Base-by-base conservation (phyloP, 2,113 vertebrate species). In the Erythrocercus mccallii region DNA sequence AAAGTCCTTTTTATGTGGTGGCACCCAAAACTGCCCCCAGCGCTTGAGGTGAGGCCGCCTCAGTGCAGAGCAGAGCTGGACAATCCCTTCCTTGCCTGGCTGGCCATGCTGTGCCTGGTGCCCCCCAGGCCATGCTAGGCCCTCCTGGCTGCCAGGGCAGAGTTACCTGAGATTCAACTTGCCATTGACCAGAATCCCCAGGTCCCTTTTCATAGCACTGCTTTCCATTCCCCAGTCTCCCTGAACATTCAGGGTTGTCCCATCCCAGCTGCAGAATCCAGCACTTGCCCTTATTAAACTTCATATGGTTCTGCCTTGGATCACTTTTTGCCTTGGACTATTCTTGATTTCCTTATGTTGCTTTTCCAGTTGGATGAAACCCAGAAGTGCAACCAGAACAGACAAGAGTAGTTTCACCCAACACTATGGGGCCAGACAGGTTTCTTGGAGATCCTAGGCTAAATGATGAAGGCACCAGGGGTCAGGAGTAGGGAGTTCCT, bases 41-140 rank as follows among this genome's bases (percentile, higher is more conserved):
- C 20, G 31, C 47, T 31, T 0, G 1, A 47, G 24, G 13, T 47
- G n/a, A 53, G 23, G n/a, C 45, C 0, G 0, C 28, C 2, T 7
- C 69, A 56, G 31, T 0, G 3, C 61, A 56, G 40, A 28, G n/a
- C 64, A 78, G 28, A 44, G 51, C 4, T 0, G 30, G 53, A 81
- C 78, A 81, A 60, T 31, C 16, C 28, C n/a, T 81, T 20, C 23
- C n/a, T 18, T 20, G 16, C 24, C 51, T 0, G 0, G 33, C 38
- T 66, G 24, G 22, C 0, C 2, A 60, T 60, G 61, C 77, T 58
- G 53, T 38, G 38, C 44, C 77, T 74, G 86, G 35, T 89, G 61
- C 1, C 0, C 35, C 27, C 15, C n/a, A 30, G n/a, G 14, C 25
- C 24, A 74, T 0, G 1, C 0, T 0, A 12, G 28, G 3, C 21